Evolutionary conservation across 2,113 vertebrate species (phyloP).

Genomic region (Marmota monax): DNA sequence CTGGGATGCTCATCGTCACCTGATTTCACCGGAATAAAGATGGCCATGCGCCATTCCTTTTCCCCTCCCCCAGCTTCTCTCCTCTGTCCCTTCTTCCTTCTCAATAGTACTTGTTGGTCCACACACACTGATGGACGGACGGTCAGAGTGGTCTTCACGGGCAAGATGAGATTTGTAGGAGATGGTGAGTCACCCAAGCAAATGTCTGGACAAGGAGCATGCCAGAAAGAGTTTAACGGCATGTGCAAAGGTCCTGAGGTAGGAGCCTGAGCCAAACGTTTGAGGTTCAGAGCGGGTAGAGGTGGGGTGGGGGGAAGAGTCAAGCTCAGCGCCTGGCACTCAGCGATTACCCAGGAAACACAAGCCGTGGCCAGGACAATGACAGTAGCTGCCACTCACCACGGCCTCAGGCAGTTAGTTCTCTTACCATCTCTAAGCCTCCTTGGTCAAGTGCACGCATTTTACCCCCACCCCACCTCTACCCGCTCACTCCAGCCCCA

Average conservation of each 20-base stretch:
- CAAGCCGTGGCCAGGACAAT: rapidly evolving
- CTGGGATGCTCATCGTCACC: not conserved
- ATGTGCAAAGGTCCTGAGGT: not conserved
- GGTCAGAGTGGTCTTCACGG: not conserved
- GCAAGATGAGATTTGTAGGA: not conserved
- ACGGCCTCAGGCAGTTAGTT: not conserved
- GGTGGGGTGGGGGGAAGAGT: not conserved
- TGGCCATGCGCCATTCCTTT: not conserved
- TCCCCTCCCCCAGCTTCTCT: no score
- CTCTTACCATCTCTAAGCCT: no score
- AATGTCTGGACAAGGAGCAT: not conserved
- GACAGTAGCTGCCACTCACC: no score
- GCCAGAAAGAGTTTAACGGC: not conserved
- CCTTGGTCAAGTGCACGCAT: not conserved
- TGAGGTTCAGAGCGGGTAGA: not conserved
- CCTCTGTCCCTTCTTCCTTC: not conserved
- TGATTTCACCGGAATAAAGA: not conserved
- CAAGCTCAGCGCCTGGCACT: not conserved
- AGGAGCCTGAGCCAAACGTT: rapidly evolving
- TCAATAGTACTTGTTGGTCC: not conserved
- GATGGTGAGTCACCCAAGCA: not conserved
- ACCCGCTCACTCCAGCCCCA: no score
- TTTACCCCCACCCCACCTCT: no score
- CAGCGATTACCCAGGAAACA: rapidly evolving
- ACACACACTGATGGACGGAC: no score